Evolutionary conservation across 1,140 invertebrate species (phyloP), one percentile per base, ranked within the genome.

Genomic region (Drosophila oshimai): DNA sequence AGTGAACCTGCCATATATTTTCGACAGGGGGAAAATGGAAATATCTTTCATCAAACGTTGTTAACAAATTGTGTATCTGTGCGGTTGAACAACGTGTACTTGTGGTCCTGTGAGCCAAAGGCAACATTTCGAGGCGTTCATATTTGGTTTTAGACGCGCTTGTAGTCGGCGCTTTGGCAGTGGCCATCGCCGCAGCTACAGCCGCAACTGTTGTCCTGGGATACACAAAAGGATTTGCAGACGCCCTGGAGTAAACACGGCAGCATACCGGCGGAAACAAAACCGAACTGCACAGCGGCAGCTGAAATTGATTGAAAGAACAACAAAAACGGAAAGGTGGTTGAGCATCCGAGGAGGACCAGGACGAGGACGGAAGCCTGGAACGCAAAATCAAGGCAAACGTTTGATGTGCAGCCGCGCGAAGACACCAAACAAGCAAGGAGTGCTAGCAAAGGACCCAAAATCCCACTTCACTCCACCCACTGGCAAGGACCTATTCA

Each of bases 191-290:
- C 49, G 61, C 31, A 47, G 57, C 61, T 53, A 39, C 79, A 55
- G 57, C 68, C 76, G 61, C 61, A 74, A 67, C 72, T 74, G 76
- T 87, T 87, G 76, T 87, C 75, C 67, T 74, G 65, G 58, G 76
- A 69, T 54, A 87, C 81, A 86, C 76, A 87, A 74, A 80, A 87
- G 81, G 81, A 87, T 86, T 87, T 76, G 45, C 62, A 60, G 67
- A 60, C 61, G 62, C 73, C 51, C 70, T 60, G 49, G 18, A 70
- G 47, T 53, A 72, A 54, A 50, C 41, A 57, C 42, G 42, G 34
- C 39, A 31, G 20, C 13, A 18, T n/a, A 15, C 18, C 18, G 42
- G 60, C 60, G 33, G 37, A 72, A 76, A 67, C 68, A 37, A 41
- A 44, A 57, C 28, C 18, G n/a, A 84, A 84, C 64, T 75, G 70